phyloP scores from a whole-genome alignment of 2,113 vertebrate species.

The Platycercus adscitus region DNA sequence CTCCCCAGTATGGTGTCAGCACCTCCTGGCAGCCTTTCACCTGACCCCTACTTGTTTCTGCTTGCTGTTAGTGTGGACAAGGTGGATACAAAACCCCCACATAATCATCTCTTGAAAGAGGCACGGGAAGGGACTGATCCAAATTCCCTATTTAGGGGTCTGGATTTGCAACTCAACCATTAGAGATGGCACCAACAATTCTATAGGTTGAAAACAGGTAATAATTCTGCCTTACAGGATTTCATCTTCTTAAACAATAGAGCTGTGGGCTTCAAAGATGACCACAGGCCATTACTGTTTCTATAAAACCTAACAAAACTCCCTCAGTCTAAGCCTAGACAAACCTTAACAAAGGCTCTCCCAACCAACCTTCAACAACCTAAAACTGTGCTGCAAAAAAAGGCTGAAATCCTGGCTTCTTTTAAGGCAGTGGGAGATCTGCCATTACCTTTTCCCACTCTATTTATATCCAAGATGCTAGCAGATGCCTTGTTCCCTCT shows the following conservation, averaged over 20 bases:
- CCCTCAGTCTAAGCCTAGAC: background rate
- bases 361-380: background rate
- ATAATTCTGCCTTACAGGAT: background rate
- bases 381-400: slow-evolving; percentile 31
- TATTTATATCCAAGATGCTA: slow-evolving; percentile 47
- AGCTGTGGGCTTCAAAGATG: background rate
- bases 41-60: background rate
- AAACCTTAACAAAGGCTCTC: background rate
- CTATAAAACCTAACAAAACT: background rate
- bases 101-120: background rate
- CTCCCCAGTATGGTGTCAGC: background rate
- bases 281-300: background rate
- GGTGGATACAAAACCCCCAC: background rate
- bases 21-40: background rate
- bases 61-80: background rate
- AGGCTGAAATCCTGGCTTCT: slow-evolving; percentile 50
- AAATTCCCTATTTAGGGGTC: background rate
- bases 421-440: slow-evolving; percentile 53
- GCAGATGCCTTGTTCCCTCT: slow-evolving; percentile 64
- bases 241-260: background rate
- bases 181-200: background rate
- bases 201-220: background rate
- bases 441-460: slow-evolving; percentile 68
- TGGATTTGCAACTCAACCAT: background rate
- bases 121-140: background rate